phyloP scores from a whole-genome alignment of 2,888 invertebrate genomes.

The Ectemnius cavifrons region DNA sequence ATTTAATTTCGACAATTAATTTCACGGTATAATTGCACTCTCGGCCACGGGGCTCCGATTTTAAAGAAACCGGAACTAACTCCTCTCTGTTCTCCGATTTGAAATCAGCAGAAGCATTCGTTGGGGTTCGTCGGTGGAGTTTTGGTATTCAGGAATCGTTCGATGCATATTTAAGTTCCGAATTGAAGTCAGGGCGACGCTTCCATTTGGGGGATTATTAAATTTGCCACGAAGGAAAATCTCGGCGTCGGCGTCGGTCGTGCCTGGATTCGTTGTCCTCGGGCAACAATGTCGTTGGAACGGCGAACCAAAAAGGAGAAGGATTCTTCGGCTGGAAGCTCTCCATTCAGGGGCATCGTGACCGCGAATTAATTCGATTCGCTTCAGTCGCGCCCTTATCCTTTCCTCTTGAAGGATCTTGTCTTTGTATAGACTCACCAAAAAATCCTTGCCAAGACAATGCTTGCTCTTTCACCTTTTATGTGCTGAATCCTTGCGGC shows the following conservation, averaged over 20 bases:
- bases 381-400: neutral
- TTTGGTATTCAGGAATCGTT: slow-evolving; percentile 67
- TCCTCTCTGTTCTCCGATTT: too few species aligned
- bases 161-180: slow-evolving; percentile 67
- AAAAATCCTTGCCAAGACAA: neutral
- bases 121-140: slow-evolving; percentile 38
- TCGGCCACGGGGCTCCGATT: neutral
- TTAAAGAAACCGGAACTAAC: too few species aligned
- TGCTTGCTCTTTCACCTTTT: neutral
- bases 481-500: too few species aligned
- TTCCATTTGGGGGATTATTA: slow-evolving; percentile 66
- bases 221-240: slow-evolving; percentile 61
- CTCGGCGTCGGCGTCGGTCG: slow-evolving; percentile 19
- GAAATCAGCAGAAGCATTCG: slow-evolving; percentile 22
- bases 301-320: slow-evolving; percentile 1
- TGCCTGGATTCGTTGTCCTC: slow-evolving; percentile 17
- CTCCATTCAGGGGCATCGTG: slow-evolving; percentile 54
- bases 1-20: slow-evolving; percentile 59
- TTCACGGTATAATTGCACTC: slow-evolving; percentile 40
- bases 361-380: slow-evolving; percentile 66
- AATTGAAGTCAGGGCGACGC: slow-evolving; percentile 35
- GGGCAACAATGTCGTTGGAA: slow-evolving; percentile 29
- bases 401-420: neutral
- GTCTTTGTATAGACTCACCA: too few species aligned
- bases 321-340: slow-evolving; percentile 25